These are phyloP conservation scores for Mesoligia furuncula DNA, from an alignment of 2,888 invertebrate genomes.

Conservation along the genomic window DNA sequence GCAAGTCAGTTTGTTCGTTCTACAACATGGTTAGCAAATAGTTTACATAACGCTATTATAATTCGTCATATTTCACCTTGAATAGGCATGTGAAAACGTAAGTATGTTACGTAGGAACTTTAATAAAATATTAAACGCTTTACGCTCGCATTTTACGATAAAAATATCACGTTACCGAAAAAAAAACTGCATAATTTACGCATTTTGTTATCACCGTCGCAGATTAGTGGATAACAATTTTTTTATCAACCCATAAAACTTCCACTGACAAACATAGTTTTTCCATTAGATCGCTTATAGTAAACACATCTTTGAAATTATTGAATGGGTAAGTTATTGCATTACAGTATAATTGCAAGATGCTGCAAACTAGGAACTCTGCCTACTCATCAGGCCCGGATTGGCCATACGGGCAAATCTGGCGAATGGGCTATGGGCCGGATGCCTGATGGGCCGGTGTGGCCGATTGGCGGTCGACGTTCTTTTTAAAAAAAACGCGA, in stretches of 20 bases:
- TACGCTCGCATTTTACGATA: conserved; percentile 10
- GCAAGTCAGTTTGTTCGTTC: conserved; percentile 10
- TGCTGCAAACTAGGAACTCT: too few species aligned
- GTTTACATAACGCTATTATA: conserved; percentile 31
- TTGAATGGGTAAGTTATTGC: background rate
- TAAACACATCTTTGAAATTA: background rate
- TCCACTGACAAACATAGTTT: background rate
- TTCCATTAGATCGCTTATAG: background rate
- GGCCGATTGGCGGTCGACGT: too few species aligned
- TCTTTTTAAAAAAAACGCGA: too few species aligned
- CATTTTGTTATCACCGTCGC: background rate
- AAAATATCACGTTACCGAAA: background rate
- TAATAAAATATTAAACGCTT: conserved; percentile 15
- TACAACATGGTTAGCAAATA: conserved; percentile 13
- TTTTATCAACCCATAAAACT: conserved; percentile 25
- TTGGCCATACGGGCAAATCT: too few species aligned
- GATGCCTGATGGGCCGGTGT: too few species aligned
- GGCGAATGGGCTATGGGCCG: too few species aligned
- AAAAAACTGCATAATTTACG: conserved; percentile 9
- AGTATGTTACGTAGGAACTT: conserved; percentile 5
- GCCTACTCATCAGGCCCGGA: too few species aligned
- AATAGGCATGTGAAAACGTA: conserved; percentile 7
- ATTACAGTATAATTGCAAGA: background rate
- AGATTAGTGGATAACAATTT: background rate
- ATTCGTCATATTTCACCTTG: conserved; percentile 37